Evolutionary conservation across 2,888 invertebrate genomes (phyloP).

Genomic region (Pheosia tremula): DNA sequence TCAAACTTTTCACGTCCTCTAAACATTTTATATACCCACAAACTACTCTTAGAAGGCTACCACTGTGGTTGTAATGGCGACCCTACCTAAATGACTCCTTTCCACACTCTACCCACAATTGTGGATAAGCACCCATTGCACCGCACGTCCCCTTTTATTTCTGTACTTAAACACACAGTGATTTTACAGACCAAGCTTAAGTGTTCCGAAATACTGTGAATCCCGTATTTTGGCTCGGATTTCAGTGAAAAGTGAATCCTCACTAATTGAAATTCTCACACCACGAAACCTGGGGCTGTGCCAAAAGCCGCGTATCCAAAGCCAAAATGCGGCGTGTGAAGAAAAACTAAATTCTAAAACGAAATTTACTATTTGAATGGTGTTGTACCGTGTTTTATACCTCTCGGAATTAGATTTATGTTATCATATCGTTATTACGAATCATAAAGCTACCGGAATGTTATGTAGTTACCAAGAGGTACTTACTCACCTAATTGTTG

Average conservation of each 20-base stretch:
- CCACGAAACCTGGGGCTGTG: constrained; percentile 33
- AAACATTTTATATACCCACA: no score
- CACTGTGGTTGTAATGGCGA: no score
- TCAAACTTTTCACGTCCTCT: no score
- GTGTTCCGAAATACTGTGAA: constrained; percentile 29
- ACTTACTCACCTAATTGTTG: no score
- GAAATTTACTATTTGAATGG: constrained; percentile 22
- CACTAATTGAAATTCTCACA: constrained; percentile 51
- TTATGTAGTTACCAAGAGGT: neutral
- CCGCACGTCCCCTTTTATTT: neutral
- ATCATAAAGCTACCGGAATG: neutral
- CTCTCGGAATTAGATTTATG: neutral
- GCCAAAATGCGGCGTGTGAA: constrained; percentile 20
- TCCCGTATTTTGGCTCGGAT: constrained; percentile 35
- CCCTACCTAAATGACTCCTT: no score
- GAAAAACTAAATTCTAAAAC: constrained; percentile 20
- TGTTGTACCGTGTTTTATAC: constrained; percentile 12
- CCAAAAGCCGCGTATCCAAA: constrained; percentile 31
- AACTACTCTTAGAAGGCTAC: no score
- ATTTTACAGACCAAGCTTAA: constrained; percentile 25
- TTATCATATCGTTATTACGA: no score
- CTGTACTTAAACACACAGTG: neutral
- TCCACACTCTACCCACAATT: no score
- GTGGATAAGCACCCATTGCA: no score
- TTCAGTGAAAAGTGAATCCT: constrained; percentile 43